A percentile compares a stretch with the other conserved stretches of the same genome.
phyloP scores from a whole-genome alignment of 2,797 vertebrate species.

The Sebastiscus albofasciatus region DNA sequence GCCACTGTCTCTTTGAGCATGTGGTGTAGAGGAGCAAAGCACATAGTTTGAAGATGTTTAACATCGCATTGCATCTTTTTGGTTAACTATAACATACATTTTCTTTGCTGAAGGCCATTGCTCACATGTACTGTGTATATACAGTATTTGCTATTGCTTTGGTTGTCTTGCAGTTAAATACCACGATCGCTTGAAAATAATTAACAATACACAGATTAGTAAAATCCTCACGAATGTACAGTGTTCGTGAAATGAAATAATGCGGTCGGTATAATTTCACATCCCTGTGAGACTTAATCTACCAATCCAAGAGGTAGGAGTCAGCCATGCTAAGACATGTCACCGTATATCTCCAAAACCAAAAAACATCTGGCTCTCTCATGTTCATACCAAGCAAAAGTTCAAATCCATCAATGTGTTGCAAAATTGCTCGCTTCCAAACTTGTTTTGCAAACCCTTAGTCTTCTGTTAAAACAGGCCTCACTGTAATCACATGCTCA shows the following conservation, averaged over 20 bases:
- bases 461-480: background rate
- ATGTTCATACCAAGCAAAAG: background rate
- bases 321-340: background rate
- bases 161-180: conserved; percentile 22
- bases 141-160: conserved; percentile 32
- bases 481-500: background rate
- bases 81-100: background rate
- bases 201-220: conserved; percentile 1
- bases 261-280: background rate
- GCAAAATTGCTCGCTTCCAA: background rate
- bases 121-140: background rate
- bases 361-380: conserved; percentile 10
- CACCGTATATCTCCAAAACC: background rate
- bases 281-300: background rate
- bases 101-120: conserved; percentile 17
- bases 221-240: background rate
- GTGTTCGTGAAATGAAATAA: background rate
- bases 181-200: background rate
- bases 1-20: background rate
- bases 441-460: background rate
- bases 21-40: background rate
- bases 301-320: background rate
- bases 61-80: background rate
- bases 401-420: conserved; percentile 11
- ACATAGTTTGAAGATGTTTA: background rate